phyloP scores from a whole-genome alignment of 2,113 vertebrate species.

The Leucoraja erinaceus region DNA sequence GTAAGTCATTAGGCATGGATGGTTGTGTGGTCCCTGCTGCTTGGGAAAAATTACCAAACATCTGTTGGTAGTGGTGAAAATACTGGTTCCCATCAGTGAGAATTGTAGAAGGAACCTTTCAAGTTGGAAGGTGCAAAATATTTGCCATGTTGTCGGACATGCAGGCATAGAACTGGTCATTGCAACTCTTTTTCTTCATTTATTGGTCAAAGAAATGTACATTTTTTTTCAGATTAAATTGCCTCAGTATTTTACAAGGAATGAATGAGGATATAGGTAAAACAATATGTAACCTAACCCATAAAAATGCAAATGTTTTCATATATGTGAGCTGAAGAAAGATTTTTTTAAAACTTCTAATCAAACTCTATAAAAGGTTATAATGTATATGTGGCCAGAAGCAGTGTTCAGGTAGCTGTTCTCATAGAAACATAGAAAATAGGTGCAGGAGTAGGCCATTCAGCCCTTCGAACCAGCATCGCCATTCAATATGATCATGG shows the following conservation, averaged over 20 bases:
- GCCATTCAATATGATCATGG: too few relatives aligned
- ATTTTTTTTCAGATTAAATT: neutral
- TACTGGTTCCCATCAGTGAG: neutral
- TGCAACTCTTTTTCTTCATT: neutral
- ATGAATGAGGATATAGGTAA: neutral
- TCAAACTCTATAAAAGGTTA: neutral
- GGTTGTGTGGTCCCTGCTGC: neutral
- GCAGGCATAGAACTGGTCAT: neutral
- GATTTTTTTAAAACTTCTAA: neutral
- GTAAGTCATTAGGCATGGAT: too few relatives aligned
- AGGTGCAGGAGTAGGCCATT: too few relatives aligned
- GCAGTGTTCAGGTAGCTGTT: neutral
- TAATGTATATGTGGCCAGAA: neutral
- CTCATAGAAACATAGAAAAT: neutral
- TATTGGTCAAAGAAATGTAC: neutral
- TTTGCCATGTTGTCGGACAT: neutral
- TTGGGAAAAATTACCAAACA: neutral
- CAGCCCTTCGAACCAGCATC: too few relatives aligned
- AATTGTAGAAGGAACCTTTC: neutral
- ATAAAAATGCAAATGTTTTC: too few relatives aligned
- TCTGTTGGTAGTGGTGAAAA: neutral
- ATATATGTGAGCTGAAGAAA: neutral
- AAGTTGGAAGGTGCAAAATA: neutral
- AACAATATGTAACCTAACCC: too few relatives aligned
- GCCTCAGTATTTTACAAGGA: neutral